These are phyloP conservation scores for Fopius arisanus DNA, from an alignment of 1,140 invertebrate genomes.

Conservation along the genomic window DNA sequence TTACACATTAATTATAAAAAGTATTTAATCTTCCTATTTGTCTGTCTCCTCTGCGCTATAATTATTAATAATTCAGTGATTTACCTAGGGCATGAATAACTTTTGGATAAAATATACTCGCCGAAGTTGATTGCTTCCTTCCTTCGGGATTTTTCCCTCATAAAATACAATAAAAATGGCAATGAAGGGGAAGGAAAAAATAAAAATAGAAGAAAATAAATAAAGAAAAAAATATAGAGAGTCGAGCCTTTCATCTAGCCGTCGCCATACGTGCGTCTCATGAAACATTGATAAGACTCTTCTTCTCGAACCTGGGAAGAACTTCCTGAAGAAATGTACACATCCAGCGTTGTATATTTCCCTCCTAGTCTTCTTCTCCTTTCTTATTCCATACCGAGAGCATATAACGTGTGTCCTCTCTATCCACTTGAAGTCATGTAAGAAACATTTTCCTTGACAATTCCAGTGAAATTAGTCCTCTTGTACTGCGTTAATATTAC, in stretches of 20 bases:
- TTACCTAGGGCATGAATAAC: too few species aligned
- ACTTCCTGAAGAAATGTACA: constrained; percentile 31
- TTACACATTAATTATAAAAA: too few species aligned
- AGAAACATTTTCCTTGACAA: constrained; percentile 2
- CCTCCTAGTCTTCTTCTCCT: background rate
- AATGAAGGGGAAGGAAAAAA: background rate
- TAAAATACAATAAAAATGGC: background rate
- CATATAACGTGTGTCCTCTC: background rate
- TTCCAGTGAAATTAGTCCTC: constrained; percentile 14
- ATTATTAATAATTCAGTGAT: too few species aligned
- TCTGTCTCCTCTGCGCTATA: too few species aligned
- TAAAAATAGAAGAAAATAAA: too few species aligned
- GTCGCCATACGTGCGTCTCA: constrained; percentile 36
- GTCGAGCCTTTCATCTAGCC: constrained; percentile 35
- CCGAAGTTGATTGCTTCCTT: too few species aligned
- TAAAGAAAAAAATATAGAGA: background rate
- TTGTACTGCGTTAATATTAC: constrained; percentile 11
- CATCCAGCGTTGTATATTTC: constrained; percentile 2
- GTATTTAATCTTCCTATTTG: too few species aligned
- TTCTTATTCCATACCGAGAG: background rate
- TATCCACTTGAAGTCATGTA: constrained; percentile 4
- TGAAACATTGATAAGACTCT: constrained; percentile 43
- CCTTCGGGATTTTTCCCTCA: too few species aligned
- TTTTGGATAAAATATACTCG: background rate
- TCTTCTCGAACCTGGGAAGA: constrained; percentile 33